phyloP scores from a whole-genome alignment of 1,140 invertebrate genomes.

The Microplitis mediator region DNA sequence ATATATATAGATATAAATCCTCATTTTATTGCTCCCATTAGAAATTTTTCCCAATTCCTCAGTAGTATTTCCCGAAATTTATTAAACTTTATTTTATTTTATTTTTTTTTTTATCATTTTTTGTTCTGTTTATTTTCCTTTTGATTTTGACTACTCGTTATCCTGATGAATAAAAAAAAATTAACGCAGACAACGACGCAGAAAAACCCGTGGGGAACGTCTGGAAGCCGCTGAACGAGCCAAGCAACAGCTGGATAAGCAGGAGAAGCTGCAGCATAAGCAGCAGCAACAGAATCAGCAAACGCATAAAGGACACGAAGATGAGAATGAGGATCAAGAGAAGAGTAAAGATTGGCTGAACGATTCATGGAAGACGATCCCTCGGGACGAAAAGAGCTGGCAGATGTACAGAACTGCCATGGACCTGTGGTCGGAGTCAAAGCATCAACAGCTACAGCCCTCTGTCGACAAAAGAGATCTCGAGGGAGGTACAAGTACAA shows the following conservation, averaged over 20 bases:
- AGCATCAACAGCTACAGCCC: conserved; percentile 30
- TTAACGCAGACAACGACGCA: conserved; percentile 57
- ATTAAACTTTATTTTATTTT: neutral
- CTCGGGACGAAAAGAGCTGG: conserved; percentile 61
- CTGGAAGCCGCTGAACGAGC: conserved; percentile 36
- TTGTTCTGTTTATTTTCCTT: conserved; percentile 32
- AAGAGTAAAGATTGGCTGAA: conserved; percentile 55
- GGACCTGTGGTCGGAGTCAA: conserved; percentile 59
- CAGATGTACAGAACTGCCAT: conserved; percentile 60
- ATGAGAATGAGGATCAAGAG: conserved; percentile 36
- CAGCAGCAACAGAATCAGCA: conserved; percentile 34
- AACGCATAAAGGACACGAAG: conserved; percentile 30
- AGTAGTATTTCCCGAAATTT: neutral
- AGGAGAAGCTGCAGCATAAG: conserved; percentile 34
- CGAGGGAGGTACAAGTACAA: neutral
- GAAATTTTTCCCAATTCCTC: neutral
- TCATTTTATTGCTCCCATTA: neutral
- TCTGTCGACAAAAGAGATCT: conserved; percentile 39
- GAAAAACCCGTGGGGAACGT: conserved; percentile 52
- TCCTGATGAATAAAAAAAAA: conserved; percentile 35
- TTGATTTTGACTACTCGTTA: conserved; percentile 35
- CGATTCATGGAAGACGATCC: conserved; percentile 60
- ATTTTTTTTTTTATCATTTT: conserved; percentile 38
- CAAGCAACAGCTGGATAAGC: conserved; percentile 31
- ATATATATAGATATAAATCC: neutral